Base-by-base conservation (phyloP, 37 sponge, comb jelly and placozoan species). In the Mnemiopsis leidyi region DNA sequence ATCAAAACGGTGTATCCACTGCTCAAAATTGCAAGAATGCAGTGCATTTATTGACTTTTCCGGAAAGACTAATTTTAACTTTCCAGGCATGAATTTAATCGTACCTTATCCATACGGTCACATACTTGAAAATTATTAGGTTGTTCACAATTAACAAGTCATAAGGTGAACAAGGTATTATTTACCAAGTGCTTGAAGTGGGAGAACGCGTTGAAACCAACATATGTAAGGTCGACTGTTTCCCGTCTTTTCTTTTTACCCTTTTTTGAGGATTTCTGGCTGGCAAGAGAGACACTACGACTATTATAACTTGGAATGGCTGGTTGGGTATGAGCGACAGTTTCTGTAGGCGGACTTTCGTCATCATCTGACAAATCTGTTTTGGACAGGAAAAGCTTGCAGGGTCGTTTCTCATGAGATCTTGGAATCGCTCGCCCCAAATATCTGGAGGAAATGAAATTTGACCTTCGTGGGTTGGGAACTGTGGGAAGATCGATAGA, bases 171-270 rank as follows among this genome's bases (percentile, higher is more conserved):
- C 5, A n/a, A 71, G 5, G n/a, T 29, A n/a, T 25, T 18, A 71
- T 23, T 71, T 71, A 71, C 75, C 75, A 71, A 7, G 30, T 71
- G 75, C 75, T 71, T 71, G n/a, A 71, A 25, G n/a, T 29, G 20
- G 3, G 75, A 71, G 75, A 71, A 5, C 3, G 75, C n/a, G 75
- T 71, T 71, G 75, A 29, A 71, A 13, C 75, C 75, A n/a, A 71
- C 21, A 71, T 23, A 71, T 18, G 21, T 71, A n/a, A 18, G 5
- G n/a, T 28, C 25, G 75, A 28, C 3, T 71, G 75, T 3, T n/a
- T n/a, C 2, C 5, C 75, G 75, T 25, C 20, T 71, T 71, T 71
- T 71, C 75, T 23, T 71, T 13, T 48, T 48, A 5, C 13, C 13
- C 61, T 48, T 48, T 13, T 48, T 48, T 18, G 61, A n/a, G n/a